phyloP scores from a whole-genome alignment of 2,113 vertebrate genomes.

The Sapayoa aenigma region DNA sequence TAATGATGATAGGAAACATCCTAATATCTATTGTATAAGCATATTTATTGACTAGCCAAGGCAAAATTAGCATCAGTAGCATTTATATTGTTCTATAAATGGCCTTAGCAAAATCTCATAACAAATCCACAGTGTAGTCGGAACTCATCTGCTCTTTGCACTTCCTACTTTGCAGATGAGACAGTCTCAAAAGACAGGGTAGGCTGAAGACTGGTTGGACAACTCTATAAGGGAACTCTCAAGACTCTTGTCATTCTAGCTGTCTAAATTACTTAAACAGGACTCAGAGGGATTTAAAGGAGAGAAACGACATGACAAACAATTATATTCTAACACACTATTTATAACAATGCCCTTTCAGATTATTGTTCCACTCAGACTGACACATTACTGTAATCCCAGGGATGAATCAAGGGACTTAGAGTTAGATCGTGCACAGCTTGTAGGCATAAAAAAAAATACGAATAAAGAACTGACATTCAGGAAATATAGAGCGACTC shows the following conservation, averaged over 20 bases:
- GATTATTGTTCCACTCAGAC: conserved; percentile 81
- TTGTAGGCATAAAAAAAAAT: conserved; percentile 74
- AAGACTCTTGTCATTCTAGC: conserved; percentile 88
- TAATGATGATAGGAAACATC: neutral
- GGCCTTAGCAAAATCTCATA: conserved; percentile 65
- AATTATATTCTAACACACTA: conserved; percentile 89
- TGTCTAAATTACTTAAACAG: conserved; percentile 87
- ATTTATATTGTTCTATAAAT: conserved; percentile 61
- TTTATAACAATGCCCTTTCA: conserved; percentile 87
- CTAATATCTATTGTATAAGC: conserved; percentile 5
- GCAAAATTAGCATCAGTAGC: conserved; percentile 62
- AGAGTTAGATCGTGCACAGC: conserved; percentile 76
- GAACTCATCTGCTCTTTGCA: conserved; percentile 75
- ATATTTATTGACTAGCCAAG: conserved; percentile 3
- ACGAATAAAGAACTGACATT: conserved; percentile 83
- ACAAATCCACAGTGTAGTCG: conserved; percentile 57
- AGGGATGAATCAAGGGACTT: conserved; percentile 76
- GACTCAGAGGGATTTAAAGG: conserved; percentile 83
- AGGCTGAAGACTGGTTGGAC: conserved; percentile 78
- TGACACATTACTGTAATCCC: conserved; percentile 80
- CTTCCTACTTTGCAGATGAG: conserved; percentile 71
- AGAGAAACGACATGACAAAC: conserved; percentile 88
- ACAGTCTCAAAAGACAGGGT: conserved; percentile 76
- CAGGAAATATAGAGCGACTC: conserved; percentile 87
- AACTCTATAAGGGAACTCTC: conserved; percentile 86